These are phyloP conservation scores for Yasuhikotakia modesta DNA, from an alignment of 2,797 vertebrate species.

Conservation along the genomic window DNA sequence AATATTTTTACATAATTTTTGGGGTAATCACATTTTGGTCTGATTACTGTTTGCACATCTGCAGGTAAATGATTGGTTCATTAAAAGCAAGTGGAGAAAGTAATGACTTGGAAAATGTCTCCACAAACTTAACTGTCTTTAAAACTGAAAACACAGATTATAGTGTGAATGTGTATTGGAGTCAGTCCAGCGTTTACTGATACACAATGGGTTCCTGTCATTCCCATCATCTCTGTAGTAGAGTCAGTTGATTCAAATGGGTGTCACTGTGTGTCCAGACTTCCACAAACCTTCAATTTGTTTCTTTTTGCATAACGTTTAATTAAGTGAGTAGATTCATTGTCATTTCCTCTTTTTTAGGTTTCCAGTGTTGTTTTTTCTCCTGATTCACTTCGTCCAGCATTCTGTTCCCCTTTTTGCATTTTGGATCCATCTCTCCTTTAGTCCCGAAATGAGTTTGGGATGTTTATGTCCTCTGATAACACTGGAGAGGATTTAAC, in stretches of 20 bases:
- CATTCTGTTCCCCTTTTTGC: conserved; percentile 7
- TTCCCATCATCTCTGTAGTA: conserved; percentile 6
- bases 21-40: not conserved
- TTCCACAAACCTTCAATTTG: conserved; percentile 19
- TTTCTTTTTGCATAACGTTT: conserved; percentile 18
- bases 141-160: conserved; percentile 14
- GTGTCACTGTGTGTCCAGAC: conserved; percentile 4
- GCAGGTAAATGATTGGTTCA: not conserved
- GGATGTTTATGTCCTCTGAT: conserved; percentile 43
- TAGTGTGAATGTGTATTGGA: not conserved
- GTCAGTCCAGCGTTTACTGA: not conserved
- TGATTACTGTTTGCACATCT: not conserved
- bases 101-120: not conserved
- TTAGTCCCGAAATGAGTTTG: conserved; percentile 23
- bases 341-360: conserved; percentile 37
- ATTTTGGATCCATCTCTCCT: conserved; percentile 18
- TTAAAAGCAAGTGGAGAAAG: not conserved
- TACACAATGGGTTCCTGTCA: conserved; percentile 3
- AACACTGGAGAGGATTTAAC: conserved; percentile 41
- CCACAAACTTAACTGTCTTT: not conserved
- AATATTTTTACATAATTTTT: no score
- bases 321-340: conserved; percentile 31
- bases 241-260: not conserved
- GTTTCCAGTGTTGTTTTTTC: conserved; percentile 39
- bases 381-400: not conserved